Percentiles rank a stretch among this genome's conserved stretches.
These are phyloP conservation scores for Ptychochromis oligacanthus DNA, from an alignment of 2,113 vertebrate species.

Conservation along the genomic window DNA sequence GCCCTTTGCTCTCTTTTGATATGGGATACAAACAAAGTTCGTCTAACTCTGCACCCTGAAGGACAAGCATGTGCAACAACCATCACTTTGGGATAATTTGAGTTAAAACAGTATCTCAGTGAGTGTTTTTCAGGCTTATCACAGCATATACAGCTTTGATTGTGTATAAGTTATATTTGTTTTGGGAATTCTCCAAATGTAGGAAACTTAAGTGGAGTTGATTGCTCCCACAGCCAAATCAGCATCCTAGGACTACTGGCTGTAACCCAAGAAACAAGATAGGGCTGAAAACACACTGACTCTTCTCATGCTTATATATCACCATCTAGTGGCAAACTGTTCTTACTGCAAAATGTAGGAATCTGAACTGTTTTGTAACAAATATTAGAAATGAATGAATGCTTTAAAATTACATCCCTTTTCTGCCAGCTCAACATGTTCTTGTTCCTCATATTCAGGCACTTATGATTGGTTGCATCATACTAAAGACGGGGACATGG, in stretches of 20 bases:
- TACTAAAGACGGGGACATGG: background rate
- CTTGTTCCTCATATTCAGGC: background rate
- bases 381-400: background rate
- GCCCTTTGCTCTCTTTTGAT: constrained; percentile 49
- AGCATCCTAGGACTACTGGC: background rate
- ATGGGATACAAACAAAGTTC: constrained; percentile 46
- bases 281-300: background rate
- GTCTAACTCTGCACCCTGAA: constrained; percentile 21
- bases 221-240: background rate
- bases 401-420: background rate
- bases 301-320: constrained; percentile 3
- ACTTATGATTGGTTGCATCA: background rate
- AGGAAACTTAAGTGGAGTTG: background rate
- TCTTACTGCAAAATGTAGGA: background rate
- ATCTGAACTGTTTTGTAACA: background rate
- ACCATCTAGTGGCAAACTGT: constrained; percentile 63
- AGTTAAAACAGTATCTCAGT: background rate
- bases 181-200: background rate
- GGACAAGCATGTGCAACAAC: background rate
- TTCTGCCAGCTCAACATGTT: background rate
- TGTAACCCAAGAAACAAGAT: background rate
- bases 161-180: background rate
- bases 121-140: background rate
- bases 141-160: background rate
- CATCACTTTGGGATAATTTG: background rate